Evolutionary conservation across 64 coral and sea anemone species (phyloP), one percentile per base, ranked within the genome.

Genomic region (Catalaphyllia jardinei): DNA sequence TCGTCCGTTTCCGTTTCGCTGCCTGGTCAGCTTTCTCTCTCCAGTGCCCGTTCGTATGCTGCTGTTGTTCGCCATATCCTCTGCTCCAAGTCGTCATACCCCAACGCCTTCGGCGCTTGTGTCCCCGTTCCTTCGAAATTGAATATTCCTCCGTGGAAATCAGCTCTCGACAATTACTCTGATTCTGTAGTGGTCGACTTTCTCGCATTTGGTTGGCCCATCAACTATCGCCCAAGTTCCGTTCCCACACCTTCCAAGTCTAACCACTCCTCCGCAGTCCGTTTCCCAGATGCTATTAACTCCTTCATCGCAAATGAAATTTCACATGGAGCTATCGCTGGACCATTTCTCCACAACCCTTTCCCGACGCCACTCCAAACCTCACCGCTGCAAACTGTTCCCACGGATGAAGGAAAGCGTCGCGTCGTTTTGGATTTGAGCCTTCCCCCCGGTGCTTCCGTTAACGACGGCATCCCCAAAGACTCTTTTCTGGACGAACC

Each of bases 391-490:
- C 33, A 35, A 35, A 35, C 33, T 35, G 33, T 35, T 3, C 33
- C 33, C 33, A 35, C 1, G 3, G 33, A 35, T 35, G 33, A 35
- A 1, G 1, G 33, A 1, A 35, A 35, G 33, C 3, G 33, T 35
- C 33, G 3, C 33, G 33, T 87, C 0, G 42, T 87, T 55, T 30
- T 87, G 46, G 71, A 74, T 24, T 11, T 87, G 4, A 75, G 69
- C 27, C 10, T 30, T 29, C 1, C 19, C 8, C 20, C n/a, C n/a
- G n/a, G n/a, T n/a, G n/a, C n/a, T n/a, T 83, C 60, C 2, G 60
- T 83, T 22, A 83, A 83, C 29, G 59, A 83, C 6, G 80, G 80
- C 3, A 83, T 83, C 55, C 60, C 80, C 57, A 83, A 83, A 59
- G 77, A 79, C 29, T 50, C 30, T 3, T 51, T 18, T 9, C 77